phyloP scores from a whole-genome alignment of 2,797 vertebrate species.

The Sphaeramia orbicularis region DNA sequence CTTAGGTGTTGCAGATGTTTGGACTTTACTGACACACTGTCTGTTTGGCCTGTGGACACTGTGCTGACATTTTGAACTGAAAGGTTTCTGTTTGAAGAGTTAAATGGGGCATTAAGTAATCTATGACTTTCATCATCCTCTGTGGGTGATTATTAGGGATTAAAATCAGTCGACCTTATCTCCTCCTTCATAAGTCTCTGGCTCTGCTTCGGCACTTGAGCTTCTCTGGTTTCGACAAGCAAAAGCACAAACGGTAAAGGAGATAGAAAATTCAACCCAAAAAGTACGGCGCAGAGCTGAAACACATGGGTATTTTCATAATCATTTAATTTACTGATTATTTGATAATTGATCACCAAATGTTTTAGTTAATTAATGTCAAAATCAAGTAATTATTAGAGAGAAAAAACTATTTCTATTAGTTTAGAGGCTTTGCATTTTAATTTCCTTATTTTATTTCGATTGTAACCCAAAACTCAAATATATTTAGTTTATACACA shows the following conservation, averaged over 20 bases:
- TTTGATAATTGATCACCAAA: too few relatives aligned
- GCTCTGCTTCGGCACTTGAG: neutral
- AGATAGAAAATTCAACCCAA: neutral
- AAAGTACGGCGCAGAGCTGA: neutral
- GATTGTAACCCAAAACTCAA: too few relatives aligned
- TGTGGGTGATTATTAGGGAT: conserved; percentile 12
- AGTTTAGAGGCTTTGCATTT: too few relatives aligned
- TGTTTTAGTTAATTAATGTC: too few relatives aligned
- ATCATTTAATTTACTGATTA: neutral
- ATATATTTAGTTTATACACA: too few relatives aligned
- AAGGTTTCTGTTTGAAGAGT: conserved; percentile 33
- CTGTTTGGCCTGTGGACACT: conserved; percentile 36
- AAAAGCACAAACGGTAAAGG: conserved; percentile 1
- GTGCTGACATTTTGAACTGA: conserved; percentile 4
- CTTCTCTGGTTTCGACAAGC: conserved; percentile 2
- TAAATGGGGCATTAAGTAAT: conserved; percentile 26
- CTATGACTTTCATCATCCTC: conserved; percentile 17
- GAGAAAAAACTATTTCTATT: too few relatives aligned
- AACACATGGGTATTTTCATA: too few relatives aligned
- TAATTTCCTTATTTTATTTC: too few relatives aligned
- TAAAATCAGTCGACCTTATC: conserved; percentile 4
- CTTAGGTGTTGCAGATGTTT: conserved; percentile 70
- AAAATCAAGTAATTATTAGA: too few relatives aligned
- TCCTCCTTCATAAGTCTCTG: conserved; percentile 6
- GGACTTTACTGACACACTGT: conserved; percentile 31